phyloP scores from a whole-genome alignment of 2,888 invertebrate species.

The Chydorus sphaericus region DNA sequence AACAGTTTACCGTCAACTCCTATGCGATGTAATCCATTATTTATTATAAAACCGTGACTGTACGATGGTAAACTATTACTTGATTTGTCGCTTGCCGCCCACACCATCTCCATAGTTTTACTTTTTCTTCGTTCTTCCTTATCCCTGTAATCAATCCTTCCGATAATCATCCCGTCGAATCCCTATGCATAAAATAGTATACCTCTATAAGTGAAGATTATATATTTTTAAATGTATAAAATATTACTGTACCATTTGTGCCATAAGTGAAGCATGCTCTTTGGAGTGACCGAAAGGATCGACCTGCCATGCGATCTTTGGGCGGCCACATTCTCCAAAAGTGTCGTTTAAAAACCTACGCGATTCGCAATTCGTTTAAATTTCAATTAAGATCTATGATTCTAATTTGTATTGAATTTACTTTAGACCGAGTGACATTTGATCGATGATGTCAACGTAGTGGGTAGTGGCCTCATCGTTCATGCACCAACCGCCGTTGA shows the following conservation, averaged over 20 bases:
- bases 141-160: conserved; percentile 33
- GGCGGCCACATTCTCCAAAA: conserved; percentile 55
- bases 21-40: too few species aligned
- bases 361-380: too few species aligned
- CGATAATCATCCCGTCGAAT: conserved; percentile 34
- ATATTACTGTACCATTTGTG: conserved; percentile 28
- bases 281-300: conserved; percentile 70
- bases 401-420: too few species aligned
- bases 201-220: too few species aligned
- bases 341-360: conserved; percentile 42
- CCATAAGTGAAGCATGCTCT: conserved; percentile 45
- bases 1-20: conserved; percentile 33
- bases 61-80: conserved; percentile 35
- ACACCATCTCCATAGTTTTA: conserved; percentile 29
- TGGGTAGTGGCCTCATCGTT: conserved; percentile 25
- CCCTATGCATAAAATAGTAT: conserved; percentile 22
- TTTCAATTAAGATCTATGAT: too few species aligned
- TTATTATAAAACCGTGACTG: too few species aligned
- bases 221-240: not conserved
- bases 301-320: conserved; percentile 68
- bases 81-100: conserved; percentile 24
- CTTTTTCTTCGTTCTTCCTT: conserved; percentile 2
- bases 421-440: conserved; percentile 25
- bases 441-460: conserved; percentile 24
- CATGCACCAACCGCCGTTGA: conserved; percentile 26